A percentile compares a stretch with the other conserved stretches of the same genome.
phyloP scores from a whole-genome alignment of 2,113 vertebrate genomes.

The Urocitellus parryii region DNA sequence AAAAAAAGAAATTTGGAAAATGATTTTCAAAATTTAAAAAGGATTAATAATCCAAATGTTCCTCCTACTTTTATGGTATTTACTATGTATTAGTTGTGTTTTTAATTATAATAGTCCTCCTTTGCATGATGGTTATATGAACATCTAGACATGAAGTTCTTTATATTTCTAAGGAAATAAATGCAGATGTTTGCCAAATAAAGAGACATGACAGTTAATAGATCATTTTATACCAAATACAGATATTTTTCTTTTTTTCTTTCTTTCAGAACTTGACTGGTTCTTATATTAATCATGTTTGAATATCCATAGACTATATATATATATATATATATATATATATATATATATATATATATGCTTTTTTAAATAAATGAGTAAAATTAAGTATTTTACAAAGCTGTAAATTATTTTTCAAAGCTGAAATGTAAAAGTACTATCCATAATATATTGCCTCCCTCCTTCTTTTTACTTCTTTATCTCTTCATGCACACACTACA shows the following conservation, averaged over 20 bases:
- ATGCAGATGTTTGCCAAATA: neutral
- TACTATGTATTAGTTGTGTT: neutral
- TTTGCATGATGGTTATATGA: neutral
- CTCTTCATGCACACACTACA: neutral
- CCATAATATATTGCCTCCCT: neutral
- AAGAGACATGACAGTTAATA: neutral
- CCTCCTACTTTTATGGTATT: neutral
- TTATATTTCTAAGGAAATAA: slow-evolving; percentile 7
- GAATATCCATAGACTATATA: neutral
- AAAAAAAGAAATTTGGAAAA: neutral
- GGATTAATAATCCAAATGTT: slow-evolving; percentile 34
- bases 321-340: neutral
- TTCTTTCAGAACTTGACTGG: neutral
- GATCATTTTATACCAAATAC: neutral
- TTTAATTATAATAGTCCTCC: neutral
- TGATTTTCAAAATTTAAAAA: neutral
- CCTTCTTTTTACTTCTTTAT: neutral
- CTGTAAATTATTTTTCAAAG: neutral
- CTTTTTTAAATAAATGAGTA: neutral
- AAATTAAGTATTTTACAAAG: slow-evolving; percentile 9
- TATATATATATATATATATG: neutral
- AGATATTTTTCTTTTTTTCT: neutral
- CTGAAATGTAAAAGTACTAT: neutral
- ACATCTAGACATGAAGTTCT: neutral
- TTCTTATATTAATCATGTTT: slow-evolving; percentile 41